phyloP scores from a whole-genome alignment of 1,140 invertebrate genomes.

The Heliconius hermathena region DNA sequence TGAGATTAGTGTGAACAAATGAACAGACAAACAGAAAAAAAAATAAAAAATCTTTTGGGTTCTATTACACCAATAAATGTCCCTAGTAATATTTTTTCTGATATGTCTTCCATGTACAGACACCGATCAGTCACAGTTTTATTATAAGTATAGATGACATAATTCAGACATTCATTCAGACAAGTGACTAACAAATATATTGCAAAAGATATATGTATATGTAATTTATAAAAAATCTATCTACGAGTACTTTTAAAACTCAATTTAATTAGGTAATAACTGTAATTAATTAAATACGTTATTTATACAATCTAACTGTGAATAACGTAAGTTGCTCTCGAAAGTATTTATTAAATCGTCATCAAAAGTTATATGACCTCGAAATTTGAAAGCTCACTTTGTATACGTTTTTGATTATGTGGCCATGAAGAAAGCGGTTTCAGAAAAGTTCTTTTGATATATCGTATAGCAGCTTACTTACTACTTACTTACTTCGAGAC shows the following conservation, averaged over 20 bases:
- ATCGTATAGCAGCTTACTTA: no score
- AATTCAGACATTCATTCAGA: no score
- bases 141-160: no score
- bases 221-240: neutral
- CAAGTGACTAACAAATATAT: no score
- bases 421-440: neutral
- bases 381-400: constrained; percentile 32
- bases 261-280: neutral
- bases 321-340: constrained; percentile 4
- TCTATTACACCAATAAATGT: no score
- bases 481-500: no score
- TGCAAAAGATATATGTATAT: neutral
- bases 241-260: neutral
- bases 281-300: neutral
- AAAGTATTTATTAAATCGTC: constrained; percentile 21
- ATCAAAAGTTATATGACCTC: constrained; percentile 28
- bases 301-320: neutral
- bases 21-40: no score
- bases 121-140: no score
- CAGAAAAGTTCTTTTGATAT: neutral
- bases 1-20: no score
- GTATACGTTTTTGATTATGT: constrained; percentile 8
- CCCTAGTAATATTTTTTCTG: no score
- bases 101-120: no score
- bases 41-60: no score